Conservation (phyloP, 1,140 invertebrate genomes). For the Cyclina sinensis region DNA sequence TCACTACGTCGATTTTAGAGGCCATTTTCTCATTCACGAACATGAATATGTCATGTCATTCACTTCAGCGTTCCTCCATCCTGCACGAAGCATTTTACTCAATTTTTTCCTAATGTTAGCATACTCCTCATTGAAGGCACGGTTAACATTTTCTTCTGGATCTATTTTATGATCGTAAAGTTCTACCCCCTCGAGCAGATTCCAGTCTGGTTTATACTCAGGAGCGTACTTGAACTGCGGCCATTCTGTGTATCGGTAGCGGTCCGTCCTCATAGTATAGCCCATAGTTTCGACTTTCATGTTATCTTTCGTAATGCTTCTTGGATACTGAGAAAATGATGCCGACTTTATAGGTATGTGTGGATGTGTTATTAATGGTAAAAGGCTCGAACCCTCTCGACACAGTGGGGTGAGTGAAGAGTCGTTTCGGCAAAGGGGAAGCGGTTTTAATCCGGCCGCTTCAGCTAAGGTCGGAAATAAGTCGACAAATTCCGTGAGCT, state of each 20-base stretch:
- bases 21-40: too few relatives aligned
- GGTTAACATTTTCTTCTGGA: conserved; percentile 90
- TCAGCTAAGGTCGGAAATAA: conserved; percentile 94
- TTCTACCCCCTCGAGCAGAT: conserved; percentile 89
- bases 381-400: conserved; percentile 92
- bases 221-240: conserved; percentile 85
- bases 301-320: conserved; percentile 87
- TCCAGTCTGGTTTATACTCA: conserved; percentile 89
- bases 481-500: conserved; percentile 92
- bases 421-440: conserved; percentile 88
- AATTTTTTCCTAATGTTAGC: conserved; percentile 70
- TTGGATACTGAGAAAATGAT: conserved; percentile 66
- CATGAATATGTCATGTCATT: too few relatives aligned
- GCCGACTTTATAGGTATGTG: conserved; percentile 59
- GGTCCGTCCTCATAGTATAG: conserved; percentile 89
- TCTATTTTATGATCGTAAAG: conserved; percentile 90
- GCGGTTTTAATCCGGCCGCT: conserved; percentile 88
- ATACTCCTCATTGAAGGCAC: conserved; percentile 85
- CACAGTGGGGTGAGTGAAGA: conserved; percentile 87
- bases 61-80: conserved; percentile 68
- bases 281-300: conserved; percentile 95
- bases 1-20: too few relatives aligned
- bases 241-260: conserved; percentile 93
- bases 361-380: conserved; percentile 70
- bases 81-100: conserved; percentile 74